Evolutionary conservation across 2,113 vertebrate genomes (phyloP), one percentile per base, ranked within the genome.

Genomic region (Bambusicola thoracicus): DNA sequence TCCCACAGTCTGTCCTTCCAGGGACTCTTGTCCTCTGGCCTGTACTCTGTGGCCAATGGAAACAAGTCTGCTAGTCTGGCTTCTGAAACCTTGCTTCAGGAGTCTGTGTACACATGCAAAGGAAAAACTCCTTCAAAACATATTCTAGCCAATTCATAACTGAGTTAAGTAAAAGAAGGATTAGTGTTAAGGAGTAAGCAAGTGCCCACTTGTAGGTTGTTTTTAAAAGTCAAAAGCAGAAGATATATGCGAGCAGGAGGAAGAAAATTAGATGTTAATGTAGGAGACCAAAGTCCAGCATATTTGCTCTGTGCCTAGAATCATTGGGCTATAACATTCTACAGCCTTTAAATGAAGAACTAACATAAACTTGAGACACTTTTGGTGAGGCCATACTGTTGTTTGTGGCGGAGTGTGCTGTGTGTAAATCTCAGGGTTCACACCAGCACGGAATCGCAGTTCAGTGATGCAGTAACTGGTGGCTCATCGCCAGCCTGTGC

Each of bases 141-240:
- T 12, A 9, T 27, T 38, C 41, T 36, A 13, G 2, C 10, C 16
- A 55, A 41, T 48, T 58, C 7, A 0, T 63, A 14, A 76, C 38
- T n/a, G n/a, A n/a, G n/a, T 49, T 22, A 49, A 63, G 51, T 49
- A 8, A 5, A 44, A 63, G 48, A 36, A n/a, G 3, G 32, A 19
- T 40, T 53, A 32, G 17, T 17, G 10, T 43, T 22, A 30, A 51
- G 30, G 46, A 22, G 16, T 63, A 49, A 10, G 38, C 49, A 21
- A 32, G n/a, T 56, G 8, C 43, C 14, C 6, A 2, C 38, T 49
- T 1, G 0, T 34, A 18, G n/a, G 5, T 40, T 22, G 16, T 17
- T 34, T 40, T 30, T 32, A 51, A 36, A 70, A 36, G 13, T 44
- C 13, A 59, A 59, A 80, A 41, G 38, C 22, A 65, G 62, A 69